A percentile compares a stretch with the other conserved stretches of the same genome.
These are phyloP conservation scores for Drosophila navojoa DNA, from an alignment of 1,140 invertebrate species.

Conservation along the genomic window DNA sequence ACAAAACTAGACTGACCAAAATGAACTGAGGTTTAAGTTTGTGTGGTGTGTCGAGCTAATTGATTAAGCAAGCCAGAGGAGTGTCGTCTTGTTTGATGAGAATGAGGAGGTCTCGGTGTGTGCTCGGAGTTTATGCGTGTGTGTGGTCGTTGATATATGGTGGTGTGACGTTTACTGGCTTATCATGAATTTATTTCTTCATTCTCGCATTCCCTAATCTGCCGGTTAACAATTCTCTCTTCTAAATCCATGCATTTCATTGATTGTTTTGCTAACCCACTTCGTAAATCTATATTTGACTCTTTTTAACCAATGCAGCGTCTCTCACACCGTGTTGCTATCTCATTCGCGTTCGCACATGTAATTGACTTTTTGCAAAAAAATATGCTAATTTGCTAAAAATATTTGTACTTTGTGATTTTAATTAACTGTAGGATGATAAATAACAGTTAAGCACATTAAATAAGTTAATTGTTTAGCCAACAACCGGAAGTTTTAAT, in stretches of 20 bases:
- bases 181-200: conserved; percentile 45
- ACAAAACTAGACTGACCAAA: conserved; percentile 41
- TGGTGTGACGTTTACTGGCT: conserved; percentile 51
- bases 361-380: conserved; percentile 24
- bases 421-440: background rate
- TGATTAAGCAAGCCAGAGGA: conserved; percentile 56
- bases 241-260: conserved; percentile 6
- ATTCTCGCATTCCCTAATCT: conserved; percentile 33
- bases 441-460: background rate
- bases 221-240: conserved; percentile 56
- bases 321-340: conserved; percentile 1
- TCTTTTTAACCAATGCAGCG: conserved; percentile 16
- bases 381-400: background rate
- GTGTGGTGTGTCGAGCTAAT: conserved; percentile 63
- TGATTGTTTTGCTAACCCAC: conserved; percentile 59
- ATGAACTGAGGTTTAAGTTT: conserved; percentile 24
- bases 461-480: background rate
- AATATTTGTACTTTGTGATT: conserved; percentile 4
- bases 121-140: conserved; percentile 18
- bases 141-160: conserved; percentile 15
- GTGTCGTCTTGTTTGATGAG: conserved; percentile 39
- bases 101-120: conserved; percentile 11
- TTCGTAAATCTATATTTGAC: conserved; percentile 41
- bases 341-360: conserved; percentile 44
- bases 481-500: conserved; percentile 16